A percentile compares a stretch with the other conserved stretches of the same genome.
These are phyloP conservation scores for Crax fasciolata DNA, from an alignment of 2,797 vertebrate species.

Conservation along the genomic window DNA sequence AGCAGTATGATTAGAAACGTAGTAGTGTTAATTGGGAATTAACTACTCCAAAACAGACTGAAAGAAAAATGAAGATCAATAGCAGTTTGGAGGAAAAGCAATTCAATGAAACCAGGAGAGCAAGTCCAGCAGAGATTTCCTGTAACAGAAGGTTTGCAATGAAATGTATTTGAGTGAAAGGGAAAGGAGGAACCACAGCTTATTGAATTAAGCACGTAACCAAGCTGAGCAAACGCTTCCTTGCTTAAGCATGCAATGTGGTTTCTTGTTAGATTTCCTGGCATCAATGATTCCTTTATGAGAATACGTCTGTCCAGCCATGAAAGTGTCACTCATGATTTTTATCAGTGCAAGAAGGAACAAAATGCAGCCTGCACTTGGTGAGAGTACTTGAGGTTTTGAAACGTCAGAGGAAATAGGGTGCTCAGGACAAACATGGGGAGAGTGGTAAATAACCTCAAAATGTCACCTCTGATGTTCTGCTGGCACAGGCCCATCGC, in stretches of 20 bases:
- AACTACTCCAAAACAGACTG: background rate
- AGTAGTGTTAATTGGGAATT: background rate
- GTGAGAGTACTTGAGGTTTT: background rate
- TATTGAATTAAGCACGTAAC: background rate
- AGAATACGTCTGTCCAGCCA: background rate
- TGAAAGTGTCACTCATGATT: background rate
- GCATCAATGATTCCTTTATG: background rate
- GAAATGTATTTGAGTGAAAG: background rate
- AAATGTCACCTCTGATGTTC: background rate
- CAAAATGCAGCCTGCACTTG: background rate
- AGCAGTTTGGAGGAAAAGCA: background rate
- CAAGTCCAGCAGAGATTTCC: background rate
- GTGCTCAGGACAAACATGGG: background rate
- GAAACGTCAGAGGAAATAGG: background rate
- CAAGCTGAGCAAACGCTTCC: background rate
- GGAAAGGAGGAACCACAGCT: background rate
- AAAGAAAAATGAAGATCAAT: background rate
- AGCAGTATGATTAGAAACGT: background rate
- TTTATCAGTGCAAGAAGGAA: background rate
- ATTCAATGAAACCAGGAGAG: background rate
- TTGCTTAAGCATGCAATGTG: fast-evolving
- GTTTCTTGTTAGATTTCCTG: background rate
- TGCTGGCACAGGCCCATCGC: fast-evolving
- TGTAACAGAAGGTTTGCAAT: background rate
- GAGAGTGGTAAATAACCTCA: background rate